Evolutionary conservation across 2,888 invertebrate genomes (phyloP), one percentile per base, ranked within the genome.

Genomic region (Neocrepidodera transversa): DNA sequence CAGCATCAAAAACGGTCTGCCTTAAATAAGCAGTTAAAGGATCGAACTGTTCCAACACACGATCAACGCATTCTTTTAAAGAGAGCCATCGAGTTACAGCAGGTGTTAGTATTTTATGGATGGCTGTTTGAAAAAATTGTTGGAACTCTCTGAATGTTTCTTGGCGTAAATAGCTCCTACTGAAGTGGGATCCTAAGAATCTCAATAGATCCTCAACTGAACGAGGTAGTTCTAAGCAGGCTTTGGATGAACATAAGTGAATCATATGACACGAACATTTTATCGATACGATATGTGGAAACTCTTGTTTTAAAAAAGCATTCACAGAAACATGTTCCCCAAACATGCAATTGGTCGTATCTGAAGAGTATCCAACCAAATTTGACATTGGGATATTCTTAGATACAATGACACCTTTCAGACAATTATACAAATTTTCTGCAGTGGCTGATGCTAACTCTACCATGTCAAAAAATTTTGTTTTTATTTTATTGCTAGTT

Each of bases 21-120:
- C 16, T 36, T 5, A 58, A 35, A 30, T 58, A 52, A 3, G 43
- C 43, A 2, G 20, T 52, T 16, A 53, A 23, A 2, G 53, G 43
- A 32, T 59, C 54, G 67, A 71, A 76, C 57, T 76, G 74, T 57
- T 75, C 74, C 10, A 76, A 61, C 13, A 74, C 67, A 36, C 76
- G 61, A 54, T 74, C 71, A 2, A 76, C 71, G 64, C 72, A 74
- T 8, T 59, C 62, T 67, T 77, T 71, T 20, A 68, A n/a, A 14
- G 74, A 76, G 3, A 76, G 66, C 75, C 75, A 77, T 32, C 74
- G 58, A 28, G 74, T 76, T n/a, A n/a, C n/a, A n/a, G n/a, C n/a
- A n/a, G n/a, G n/a, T n/a, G 54, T 53, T 6, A 70, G 38, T 14
- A 71, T 76, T 71, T 73, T 72, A 48, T 76, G 74, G 2, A 75